Evolutionary conservation across 2,113 vertebrate species (phyloP).

Genomic region (Nesospiza acunhae): DNA sequence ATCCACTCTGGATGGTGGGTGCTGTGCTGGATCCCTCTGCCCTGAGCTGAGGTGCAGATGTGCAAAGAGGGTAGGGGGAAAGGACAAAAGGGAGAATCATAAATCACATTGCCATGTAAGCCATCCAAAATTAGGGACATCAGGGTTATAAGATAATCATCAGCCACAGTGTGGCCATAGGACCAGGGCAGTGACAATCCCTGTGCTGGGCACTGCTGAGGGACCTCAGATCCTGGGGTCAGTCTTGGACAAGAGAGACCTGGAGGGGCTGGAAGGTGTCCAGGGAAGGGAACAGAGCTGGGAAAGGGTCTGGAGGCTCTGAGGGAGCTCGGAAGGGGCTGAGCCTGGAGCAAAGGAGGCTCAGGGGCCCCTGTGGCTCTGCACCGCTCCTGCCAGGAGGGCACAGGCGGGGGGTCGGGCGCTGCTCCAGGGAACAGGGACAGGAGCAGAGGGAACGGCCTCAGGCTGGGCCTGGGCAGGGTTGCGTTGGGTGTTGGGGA

Average conservation of each 20-base stretch:
- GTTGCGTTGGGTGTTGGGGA: rapidly evolving
- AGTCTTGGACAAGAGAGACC: background rate
- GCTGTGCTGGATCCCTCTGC: background rate
- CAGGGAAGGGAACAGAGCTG: background rate
- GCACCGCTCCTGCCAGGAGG: background rate
- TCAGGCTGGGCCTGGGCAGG: background rate
- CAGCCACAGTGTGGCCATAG: background rate
- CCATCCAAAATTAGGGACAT: background rate
- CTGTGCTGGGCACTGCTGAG: background rate
- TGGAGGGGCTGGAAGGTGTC: rapidly evolving
- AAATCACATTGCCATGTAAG: background rate
- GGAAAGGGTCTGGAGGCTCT: background rate
- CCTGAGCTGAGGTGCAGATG: rapidly evolving
- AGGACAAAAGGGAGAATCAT: background rate
- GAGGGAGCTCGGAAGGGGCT: background rate
- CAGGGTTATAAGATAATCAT: background rate
- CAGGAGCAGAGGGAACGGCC: background rate
- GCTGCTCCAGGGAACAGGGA: background rate
- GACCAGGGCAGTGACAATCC: background rate
- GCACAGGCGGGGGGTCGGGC: background rate
- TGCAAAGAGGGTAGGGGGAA: background rate
- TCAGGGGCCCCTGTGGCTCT: background rate
- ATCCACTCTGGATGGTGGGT: background rate
- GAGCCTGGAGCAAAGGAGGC: background rate
- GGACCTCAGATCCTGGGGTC: background rate